Base-by-base conservation (phyloP, 2,797 vertebrate genomes). In the Hoplostethus atlanticus region DNA sequence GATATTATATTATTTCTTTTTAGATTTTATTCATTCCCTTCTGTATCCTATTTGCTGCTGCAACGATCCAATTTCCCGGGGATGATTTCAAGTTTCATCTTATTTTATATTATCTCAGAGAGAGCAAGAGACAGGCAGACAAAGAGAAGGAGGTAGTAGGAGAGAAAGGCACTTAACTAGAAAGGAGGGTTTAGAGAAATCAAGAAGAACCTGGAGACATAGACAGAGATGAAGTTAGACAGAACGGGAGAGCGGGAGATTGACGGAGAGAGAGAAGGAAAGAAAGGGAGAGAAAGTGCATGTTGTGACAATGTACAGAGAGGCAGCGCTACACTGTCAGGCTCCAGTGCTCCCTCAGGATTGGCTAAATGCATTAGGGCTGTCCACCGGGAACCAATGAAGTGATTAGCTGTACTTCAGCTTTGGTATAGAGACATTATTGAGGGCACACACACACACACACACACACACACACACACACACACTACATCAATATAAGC, bases 331-430 rank as follows among this genome's bases (percentile, higher is more conserved):
- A 68, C 76, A 7, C 85, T 78, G 83, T 87, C 80, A 85, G 80
- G 38, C 85, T 66, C 48, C 63, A 28, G 71, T 4, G n/a, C 68
- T 87, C 88, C 85, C 85, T 72, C 73, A 65, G 87, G 89, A 84
- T 70, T 66, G 62, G 40, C 87, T 91, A 87, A 84, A 84, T 40
- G 72, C 86, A 88, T 91, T 85, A 90, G 70, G 66, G 50, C 70
- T 60, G 79, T 90, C 89, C 83, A 59, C 73, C 28, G 82, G 87
- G 87, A 87, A 69, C 73, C 76, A 81, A 54, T 48, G 54, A 73
- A 73, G 87, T 90, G 84, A 92, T 90, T 90, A 89, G 77, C 81
- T 78, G 72, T 54, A 79, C 79, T 79, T 87, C 77, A 78, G 85
- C 82, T 77, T 73, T 55, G 72, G 28, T 77, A 71, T 17, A 6